Percentiles rank a stretch among this genome's conserved stretches.
phyloP scores from a whole-genome alignment of 2,113 vertebrate species.

The Australoheros scitulus region DNA sequence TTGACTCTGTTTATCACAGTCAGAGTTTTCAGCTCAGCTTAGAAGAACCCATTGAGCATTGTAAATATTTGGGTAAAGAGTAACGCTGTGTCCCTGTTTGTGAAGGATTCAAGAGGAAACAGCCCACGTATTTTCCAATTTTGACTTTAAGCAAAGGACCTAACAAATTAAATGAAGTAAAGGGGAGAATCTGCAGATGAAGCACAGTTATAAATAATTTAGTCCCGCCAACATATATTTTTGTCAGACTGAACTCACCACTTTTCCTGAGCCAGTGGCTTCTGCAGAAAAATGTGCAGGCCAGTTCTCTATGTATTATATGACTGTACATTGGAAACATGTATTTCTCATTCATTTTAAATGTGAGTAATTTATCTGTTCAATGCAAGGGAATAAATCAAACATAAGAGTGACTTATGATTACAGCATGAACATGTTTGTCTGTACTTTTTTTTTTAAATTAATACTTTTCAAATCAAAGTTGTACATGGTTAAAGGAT shows the following conservation, averaged over 20 bases:
- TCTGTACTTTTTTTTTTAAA: not conserved
- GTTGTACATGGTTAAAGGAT: not conserved
- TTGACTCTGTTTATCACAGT: conserved; percentile 13
- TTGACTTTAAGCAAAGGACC: conserved; percentile 53
- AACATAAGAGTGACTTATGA: conserved; percentile 58
- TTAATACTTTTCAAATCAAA: not conserved
- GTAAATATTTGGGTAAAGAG: conserved; percentile 82
- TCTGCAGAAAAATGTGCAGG: conserved; percentile 24
- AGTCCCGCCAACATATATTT: conserved; percentile 2
- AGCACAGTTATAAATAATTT: conserved; percentile 23
- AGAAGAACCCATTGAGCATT: conserved; percentile 64
- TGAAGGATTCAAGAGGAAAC: conserved; percentile 64
- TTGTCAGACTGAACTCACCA: conserved; percentile 24
- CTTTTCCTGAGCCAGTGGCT: conserved; percentile 34
- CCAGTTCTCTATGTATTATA: conserved; percentile 67
- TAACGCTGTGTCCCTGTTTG: conserved; percentile 74
- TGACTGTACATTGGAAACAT: conserved; percentile 69
- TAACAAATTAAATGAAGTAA: conserved; percentile 16
- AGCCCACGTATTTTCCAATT: conserved; percentile 47
- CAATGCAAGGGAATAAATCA: conserved; percentile 81
- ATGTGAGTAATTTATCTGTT: conserved; percentile 85
- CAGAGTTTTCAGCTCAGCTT: conserved; percentile 1
- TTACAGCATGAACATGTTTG: conserved; percentile 40
- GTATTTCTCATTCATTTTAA: conserved; percentile 78
- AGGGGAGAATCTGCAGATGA: conserved; percentile 21